Percentiles rank a stretch among this genome's conserved stretches.
These are phyloP conservation scores for Coccyzus lansbergi DNA, from an alignment of 2,797 vertebrate genomes.

Conservation along the genomic window DNA sequence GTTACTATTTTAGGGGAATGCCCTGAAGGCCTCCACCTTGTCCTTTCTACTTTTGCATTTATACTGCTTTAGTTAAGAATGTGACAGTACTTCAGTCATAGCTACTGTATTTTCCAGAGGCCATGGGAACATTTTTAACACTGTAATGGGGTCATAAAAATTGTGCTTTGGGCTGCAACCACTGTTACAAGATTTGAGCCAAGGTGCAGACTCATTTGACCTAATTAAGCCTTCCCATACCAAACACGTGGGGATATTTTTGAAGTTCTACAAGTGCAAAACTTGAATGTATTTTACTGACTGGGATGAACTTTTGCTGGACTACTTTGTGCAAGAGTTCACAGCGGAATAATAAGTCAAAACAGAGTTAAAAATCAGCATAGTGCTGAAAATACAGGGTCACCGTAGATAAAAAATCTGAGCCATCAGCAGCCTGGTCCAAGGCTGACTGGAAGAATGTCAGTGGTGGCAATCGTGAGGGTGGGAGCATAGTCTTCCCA, in stretches of 20 bases:
- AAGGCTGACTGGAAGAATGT: not conserved
- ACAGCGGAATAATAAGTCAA: not conserved
- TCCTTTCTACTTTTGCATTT: slow-evolving; percentile 56
- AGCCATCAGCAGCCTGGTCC: not conserved
- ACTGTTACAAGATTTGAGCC: slow-evolving; percentile 59
- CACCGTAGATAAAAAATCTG: not conserved
- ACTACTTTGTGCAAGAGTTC: not conserved
- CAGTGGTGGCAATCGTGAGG: not conserved
- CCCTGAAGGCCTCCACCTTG: not conserved
- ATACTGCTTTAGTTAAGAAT: slow-evolving; percentile 59
- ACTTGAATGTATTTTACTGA: slow-evolving; percentile 38
- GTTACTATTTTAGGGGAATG: slow-evolving; percentile 23
- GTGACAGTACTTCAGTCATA: slow-evolving; percentile 18
- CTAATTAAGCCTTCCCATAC: slow-evolving; percentile 17
- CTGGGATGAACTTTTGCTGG: slow-evolving; percentile 13
- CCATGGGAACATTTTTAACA: not conserved
- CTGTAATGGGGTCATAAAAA: slow-evolving; percentile 39
- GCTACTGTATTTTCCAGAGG: slow-evolving; percentile 26
- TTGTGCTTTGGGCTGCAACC: slow-evolving; percentile 63
- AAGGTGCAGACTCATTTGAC: slow-evolving; percentile 58
- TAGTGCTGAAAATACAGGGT: not conserved
- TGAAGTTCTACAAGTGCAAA: not conserved
- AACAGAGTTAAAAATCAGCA: not conserved
- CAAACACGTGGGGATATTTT: slow-evolving; percentile 31
- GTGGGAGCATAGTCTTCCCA: not conserved